Evolutionary conservation across 2,113 vertebrate species (phyloP).

Genomic region (Ictidomys tridecemlineatus): DNA sequence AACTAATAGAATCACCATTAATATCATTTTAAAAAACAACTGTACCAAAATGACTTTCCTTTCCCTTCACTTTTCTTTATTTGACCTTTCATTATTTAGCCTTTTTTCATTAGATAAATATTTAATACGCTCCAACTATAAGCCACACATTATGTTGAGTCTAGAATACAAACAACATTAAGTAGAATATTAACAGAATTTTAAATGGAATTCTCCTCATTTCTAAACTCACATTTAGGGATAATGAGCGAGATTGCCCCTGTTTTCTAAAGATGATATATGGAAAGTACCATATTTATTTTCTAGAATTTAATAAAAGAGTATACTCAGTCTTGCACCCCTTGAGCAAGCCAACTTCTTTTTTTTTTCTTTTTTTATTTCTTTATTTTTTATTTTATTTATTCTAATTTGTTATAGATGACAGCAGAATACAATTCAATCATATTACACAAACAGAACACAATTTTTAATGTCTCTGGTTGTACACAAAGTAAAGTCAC

Average conservation of each 20-base stretch:
- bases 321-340: not conserved
- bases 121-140: not conserved
- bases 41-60: not conserved
- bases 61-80: not conserved
- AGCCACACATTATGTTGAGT: not conserved
- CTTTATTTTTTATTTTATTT: no score
- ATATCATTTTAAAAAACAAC: not conserved
- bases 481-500: no score
- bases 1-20: not conserved
- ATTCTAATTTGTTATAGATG: no score
- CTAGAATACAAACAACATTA: not conserved
- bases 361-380: no score
- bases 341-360: not conserved
- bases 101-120: not conserved
- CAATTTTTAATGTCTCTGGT: no score
- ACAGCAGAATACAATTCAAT: no score
- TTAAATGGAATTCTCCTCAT: conserved; percentile 4
- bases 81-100: not conserved
- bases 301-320: not conserved
- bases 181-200: not conserved
- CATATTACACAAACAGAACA: no score
- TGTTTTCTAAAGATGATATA: not conserved
- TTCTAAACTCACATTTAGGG: not conserved
- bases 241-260: accelerated
- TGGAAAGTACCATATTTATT: not conserved